A percentile compares a stretch with the other conserved stretches of the same genome.
phyloP scores from a whole-genome alignment of 2,797 vertebrate genomes.

The Sus cebifrons region DNA sequence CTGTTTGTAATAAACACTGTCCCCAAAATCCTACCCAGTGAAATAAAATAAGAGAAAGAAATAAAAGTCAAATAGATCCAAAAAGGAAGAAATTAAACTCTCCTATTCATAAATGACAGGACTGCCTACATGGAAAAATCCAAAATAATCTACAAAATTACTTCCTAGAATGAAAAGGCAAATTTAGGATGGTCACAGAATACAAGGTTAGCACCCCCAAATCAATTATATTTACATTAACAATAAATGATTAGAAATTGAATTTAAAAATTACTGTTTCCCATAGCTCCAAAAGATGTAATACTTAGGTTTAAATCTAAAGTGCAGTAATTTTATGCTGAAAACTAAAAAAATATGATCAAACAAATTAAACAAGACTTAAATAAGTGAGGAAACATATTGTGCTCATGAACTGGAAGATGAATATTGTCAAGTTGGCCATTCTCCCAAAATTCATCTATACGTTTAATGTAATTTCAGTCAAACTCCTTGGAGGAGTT shows the following conservation, averaged over 20 bases:
- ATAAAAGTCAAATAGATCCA: background rate
- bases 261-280: conserved; percentile 54
- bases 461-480: background rate
- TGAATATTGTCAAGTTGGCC: background rate
- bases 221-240: background rate
- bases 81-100: conserved; percentile 46
- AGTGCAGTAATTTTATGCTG: background rate
- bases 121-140: background rate
- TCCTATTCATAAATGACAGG: background rate
- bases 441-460: conserved; percentile 35
- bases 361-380: background rate
- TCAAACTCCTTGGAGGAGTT: conserved; percentile 14
- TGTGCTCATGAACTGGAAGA: conserved; percentile 2
- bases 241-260: background rate
- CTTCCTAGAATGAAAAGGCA: background rate
- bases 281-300: conserved; percentile 10
- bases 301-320: conserved; percentile 29
- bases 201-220: background rate
- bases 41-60: conserved; percentile 49
- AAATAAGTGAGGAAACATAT: background rate
- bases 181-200: background rate
- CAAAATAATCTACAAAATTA: background rate
- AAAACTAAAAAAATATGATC: background rate
- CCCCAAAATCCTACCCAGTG: background rate
- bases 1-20: background rate